Evolutionary conservation across 1,140 invertebrate genomes (phyloP), one percentile per base, ranked within the genome.

Genomic region (Palaemon carinicauda): DNA sequence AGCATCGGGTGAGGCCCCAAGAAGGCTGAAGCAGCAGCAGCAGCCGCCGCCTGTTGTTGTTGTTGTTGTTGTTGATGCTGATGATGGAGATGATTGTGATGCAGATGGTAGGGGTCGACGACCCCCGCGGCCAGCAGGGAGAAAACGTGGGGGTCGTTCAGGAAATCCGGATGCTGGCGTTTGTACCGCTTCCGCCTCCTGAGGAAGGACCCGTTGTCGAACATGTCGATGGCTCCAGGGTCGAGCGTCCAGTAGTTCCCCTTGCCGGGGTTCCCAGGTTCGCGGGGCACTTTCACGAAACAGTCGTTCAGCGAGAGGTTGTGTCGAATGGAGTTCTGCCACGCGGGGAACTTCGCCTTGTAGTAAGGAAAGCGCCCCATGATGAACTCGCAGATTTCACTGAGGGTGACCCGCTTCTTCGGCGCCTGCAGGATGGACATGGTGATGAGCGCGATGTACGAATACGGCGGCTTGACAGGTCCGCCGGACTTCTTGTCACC

Each of bases 241-340:
- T 99, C 98, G 71, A 99, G 91, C 0, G 98, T 98, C 98, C 98
- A 99, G 92, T 99, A 99, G 91, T 99, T 99, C 0, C 98, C 98
- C 90, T 99, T 99, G 0, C 98, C 98, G 0, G 99, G 98, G 91
- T 99, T 99, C 0, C 98, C 98, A 0, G 98, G 98, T 91, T 99
- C 98, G 5, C 98, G 93, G 0, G 98, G 97, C 69, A 99, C 98
- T 92, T 99, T 99, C 24, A 99, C 96, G 92, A 99, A 99, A 91
- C 98, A 99, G 91, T 99, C 98, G 92, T 99, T 99, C 54, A 99
- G 92, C 15, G 96, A 98, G 17, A 99, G 92, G 92, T 99, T 99
- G 92, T 99, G 98, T 71, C 98, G 93, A 89, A 99, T 99, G 1
- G 96, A 97, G 91, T 99, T 99, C 92, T 98, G 97, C 97, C 97